A percentile compares a stretch with the other conserved stretches of the same genome.
phyloP scores from a whole-genome alignment of 2,888 invertebrate species.

The Ophioninae sp. region DNA sequence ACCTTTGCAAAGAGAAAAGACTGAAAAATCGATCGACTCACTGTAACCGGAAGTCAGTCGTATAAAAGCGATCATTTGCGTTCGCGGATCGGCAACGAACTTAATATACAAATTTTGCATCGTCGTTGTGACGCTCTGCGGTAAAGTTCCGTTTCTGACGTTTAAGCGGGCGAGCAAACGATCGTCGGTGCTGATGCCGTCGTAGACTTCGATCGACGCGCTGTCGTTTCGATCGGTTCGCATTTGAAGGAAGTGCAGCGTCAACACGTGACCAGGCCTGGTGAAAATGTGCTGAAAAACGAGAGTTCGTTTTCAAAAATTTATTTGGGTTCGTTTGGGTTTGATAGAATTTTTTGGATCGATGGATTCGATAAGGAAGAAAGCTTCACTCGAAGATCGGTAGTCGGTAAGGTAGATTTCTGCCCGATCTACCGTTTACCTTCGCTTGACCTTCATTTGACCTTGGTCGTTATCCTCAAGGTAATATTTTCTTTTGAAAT shows the following conservation, averaged over 20 bases:
- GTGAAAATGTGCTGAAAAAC: constrained; percentile 86
- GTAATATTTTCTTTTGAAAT: background rate
- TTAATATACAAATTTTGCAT: constrained; percentile 90
- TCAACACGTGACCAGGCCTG: constrained; percentile 89
- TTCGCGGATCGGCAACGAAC: constrained; percentile 88
- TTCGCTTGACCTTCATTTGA: too few species aligned
- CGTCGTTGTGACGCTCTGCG: constrained; percentile 93
- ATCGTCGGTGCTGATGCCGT: constrained; percentile 88
- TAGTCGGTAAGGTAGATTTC: too few species aligned
- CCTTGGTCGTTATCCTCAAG: too few species aligned
- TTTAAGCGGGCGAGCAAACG: constrained; percentile 87
- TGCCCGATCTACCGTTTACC: too few species aligned
- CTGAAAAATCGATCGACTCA: constrained; percentile 73
- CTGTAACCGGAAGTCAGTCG: constrained; percentile 89
- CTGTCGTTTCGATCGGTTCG: constrained; percentile 89
- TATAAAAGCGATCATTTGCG: constrained; percentile 89
- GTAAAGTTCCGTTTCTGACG: constrained; percentile 92
- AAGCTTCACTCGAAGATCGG: too few species aligned
- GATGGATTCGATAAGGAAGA: too few species aligned
- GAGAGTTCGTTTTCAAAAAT: background rate
- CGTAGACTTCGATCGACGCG: constrained; percentile 89
- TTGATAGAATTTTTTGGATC: too few species aligned
- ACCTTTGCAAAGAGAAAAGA: background rate
- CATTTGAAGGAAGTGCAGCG: constrained; percentile 92
- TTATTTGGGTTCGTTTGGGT: background rate